A percentile compares a stretch with the other conserved stretches of the same genome.
These are phyloP conservation scores for Scomber colias DNA, from an alignment of 2,113 vertebrate species.

Conservation along the genomic window DNA sequence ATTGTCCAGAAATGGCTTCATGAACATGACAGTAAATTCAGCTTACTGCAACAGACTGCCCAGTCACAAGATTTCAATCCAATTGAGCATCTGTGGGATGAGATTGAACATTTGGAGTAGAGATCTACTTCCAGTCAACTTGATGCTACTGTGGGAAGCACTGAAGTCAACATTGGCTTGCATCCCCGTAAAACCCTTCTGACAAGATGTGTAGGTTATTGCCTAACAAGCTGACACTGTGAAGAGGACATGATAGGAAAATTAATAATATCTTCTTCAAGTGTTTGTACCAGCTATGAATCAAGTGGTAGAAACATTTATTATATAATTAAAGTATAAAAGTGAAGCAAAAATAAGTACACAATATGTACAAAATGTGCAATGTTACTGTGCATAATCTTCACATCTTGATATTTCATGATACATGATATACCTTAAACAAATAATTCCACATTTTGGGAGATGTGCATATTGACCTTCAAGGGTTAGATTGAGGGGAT, in stretches of 20 bases:
- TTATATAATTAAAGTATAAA: neutral
- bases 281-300: constrained; percentile 6
- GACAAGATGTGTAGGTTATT: constrained; percentile 53
- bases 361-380: neutral
- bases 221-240: constrained; percentile 49
- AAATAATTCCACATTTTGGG: neutral
- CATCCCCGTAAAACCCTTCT: constrained; percentile 41
- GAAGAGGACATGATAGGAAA: constrained; percentile 15
- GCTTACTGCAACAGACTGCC: constrained; percentile 42
- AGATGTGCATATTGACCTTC: neutral
- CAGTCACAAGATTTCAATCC: constrained; percentile 68
- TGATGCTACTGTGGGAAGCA: constrained; percentile 56
- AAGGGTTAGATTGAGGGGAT: no score
- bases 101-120: constrained; percentile 60
- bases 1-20: constrained; percentile 56
- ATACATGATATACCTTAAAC: neutral
- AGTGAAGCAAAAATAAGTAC: neutral
- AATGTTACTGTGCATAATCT: neutral
- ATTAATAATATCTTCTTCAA: constrained; percentile 10
- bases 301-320: constrained; percentile 11
- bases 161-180: constrained; percentile 60
- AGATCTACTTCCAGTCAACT: constrained; percentile 61
- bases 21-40: constrained; percentile 67
- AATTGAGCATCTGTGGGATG: constrained; percentile 68
- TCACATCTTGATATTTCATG: no score